Percentiles rank a stretch among this genome's conserved stretches.
Evolutionary conservation across 2,888 invertebrate genomes (phyloP).

Genomic region (Minunthozetes semirufus): DNA sequence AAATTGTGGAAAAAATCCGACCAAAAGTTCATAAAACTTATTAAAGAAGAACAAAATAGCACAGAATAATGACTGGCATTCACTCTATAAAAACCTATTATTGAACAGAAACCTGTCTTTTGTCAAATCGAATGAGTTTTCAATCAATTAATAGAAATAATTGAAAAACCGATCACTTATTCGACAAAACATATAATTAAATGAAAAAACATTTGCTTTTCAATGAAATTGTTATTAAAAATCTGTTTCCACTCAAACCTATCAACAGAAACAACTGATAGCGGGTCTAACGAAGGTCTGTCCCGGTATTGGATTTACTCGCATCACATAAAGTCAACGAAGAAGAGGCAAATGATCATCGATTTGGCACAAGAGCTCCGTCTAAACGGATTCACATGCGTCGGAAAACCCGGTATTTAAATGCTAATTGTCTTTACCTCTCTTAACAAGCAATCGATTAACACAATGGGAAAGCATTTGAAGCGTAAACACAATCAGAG

Average conservation of each 20-base stretch:
- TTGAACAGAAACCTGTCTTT: too few relatives aligned
- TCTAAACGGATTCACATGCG: constrained; percentile 33
- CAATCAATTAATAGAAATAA: too few relatives aligned
- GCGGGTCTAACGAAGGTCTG: neutral
- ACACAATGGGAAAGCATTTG: neutral
- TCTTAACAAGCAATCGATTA: neutral
- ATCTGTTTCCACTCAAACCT: neutral
- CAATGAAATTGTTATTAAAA: neutral
- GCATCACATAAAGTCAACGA: constrained; percentile 36
- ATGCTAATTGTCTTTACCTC: neutral
- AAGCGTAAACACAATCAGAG: constrained; percentile 5
- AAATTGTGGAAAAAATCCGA: neutral
- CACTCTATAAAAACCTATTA: neutral
- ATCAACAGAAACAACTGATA: neutral
- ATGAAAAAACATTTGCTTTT: neutral
- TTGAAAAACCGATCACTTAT: too few relatives aligned
- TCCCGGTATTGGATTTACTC: constrained; percentile 36
- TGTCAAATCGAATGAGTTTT: too few relatives aligned
- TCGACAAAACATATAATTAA: neutral
- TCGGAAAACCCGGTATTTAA: constrained; percentile 38
- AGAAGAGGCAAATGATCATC: constrained; percentile 35
- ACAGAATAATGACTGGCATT: neutral
- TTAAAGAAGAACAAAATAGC: neutral
- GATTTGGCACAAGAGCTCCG: constrained; percentile 22
- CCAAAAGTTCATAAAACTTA: neutral